Conservation (phyloP, 2,888 invertebrate species). For the Mellilla xanthometata region DNA sequence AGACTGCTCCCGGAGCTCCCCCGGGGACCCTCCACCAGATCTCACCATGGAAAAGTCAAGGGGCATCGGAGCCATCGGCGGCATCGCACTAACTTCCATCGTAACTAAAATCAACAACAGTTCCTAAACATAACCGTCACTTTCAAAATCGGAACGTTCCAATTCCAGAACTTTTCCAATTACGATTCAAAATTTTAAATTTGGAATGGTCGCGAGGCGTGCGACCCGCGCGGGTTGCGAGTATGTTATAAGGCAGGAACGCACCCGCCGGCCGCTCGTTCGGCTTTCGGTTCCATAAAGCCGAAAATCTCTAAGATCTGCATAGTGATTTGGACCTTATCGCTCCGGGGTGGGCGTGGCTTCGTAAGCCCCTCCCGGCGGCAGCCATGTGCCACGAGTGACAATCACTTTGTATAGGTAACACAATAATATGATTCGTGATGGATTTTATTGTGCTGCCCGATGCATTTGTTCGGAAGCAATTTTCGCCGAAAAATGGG, state of each 20-base stretch:
- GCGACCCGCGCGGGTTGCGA: slow-evolving; percentile 68
- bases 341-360: slow-evolving; percentile 68
- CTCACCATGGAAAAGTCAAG: slow-evolving; percentile 86
- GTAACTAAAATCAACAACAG: slow-evolving; percentile 49
- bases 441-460: slow-evolving; percentile 79
- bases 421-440: slow-evolving; percentile 82
- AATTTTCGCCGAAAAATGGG: slow-evolving; percentile 49
- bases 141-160: slow-evolving; percentile 22
- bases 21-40: slow-evolving; percentile 63
- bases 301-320: slow-evolving; percentile 67
- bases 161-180: slow-evolving; percentile 37
- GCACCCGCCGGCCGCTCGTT: slow-evolving; percentile 52
- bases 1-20: slow-evolving; percentile 59
- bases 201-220: slow-evolving; percentile 58
- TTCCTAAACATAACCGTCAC: slow-evolving; percentile 48
- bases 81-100: slow-evolving; percentile 84
- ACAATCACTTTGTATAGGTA: slow-evolving; percentile 83
- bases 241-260: slow-evolving; percentile 67
- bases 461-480: slow-evolving; percentile 73
- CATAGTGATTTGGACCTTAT: slow-evolving; percentile 78
- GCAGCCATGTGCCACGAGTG: slow-evolving; percentile 76
- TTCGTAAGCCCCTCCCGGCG: slow-evolving; percentile 57
- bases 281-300: slow-evolving; percentile 66
- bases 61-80: slow-evolving; percentile 84
- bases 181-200: slow-evolving; percentile 17